phyloP scores from a whole-genome alignment of 2,888 invertebrate species.

The Anthrax anthrax region DNA sequence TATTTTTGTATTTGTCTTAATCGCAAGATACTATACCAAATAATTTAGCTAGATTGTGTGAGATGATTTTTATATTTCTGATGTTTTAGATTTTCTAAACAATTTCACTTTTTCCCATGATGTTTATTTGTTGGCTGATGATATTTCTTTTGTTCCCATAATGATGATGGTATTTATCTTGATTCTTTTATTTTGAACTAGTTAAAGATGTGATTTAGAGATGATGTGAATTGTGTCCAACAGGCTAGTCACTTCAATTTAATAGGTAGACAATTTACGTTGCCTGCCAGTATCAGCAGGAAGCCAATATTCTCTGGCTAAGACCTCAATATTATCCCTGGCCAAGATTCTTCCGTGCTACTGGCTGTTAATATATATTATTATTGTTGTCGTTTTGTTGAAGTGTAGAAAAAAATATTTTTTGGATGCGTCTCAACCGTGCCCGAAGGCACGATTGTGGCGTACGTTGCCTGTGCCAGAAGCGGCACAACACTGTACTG shows the following conservation, averaged over 20 bases:
- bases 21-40: too few species aligned
- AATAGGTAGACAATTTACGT: not conserved
- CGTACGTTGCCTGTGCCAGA: slow-evolving; percentile 23
- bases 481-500: slow-evolving; percentile 21
- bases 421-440: slow-evolving; percentile 26
- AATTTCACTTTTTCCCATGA: too few species aligned
- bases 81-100: too few species aligned
- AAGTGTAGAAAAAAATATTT: slow-evolving; percentile 14
- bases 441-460: slow-evolving; percentile 24
- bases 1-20: slow-evolving; percentile 9
- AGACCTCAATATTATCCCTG: slow-evolving; percentile 7
- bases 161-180: too few species aligned
- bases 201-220: too few species aligned
- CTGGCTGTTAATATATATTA: not conserved
- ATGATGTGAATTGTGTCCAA: too few species aligned
- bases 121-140: slow-evolving; percentile 9
- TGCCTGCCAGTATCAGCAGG: slow-evolving; percentile 5
- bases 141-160: too few species aligned
- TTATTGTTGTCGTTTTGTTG: slow-evolving; percentile 15
- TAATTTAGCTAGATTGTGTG: too few species aligned
- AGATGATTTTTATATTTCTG: too few species aligned
- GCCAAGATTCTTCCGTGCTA: slow-evolving; percentile 10
- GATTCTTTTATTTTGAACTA: too few species aligned
- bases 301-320: slow-evolving; percentile 11
- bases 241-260: too few species aligned